Conservation (phyloP, 2,797 vertebrate genomes). For the Anableps anableps region DNA sequence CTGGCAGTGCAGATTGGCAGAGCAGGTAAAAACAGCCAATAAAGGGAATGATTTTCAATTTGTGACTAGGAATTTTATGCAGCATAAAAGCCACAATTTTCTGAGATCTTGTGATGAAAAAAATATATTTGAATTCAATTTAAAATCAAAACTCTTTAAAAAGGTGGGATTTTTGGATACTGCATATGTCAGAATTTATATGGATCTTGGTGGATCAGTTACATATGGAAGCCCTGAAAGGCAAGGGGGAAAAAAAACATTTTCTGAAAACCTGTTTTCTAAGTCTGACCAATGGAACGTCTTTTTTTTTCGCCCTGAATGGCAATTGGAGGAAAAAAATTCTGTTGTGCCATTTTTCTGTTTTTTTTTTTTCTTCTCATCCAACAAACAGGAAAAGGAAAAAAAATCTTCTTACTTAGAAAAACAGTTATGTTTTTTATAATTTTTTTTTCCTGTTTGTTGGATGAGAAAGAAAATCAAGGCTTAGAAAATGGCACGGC, state of each 20-base stretch:
- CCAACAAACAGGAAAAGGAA: neutral
- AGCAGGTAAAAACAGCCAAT: slow-evolving; percentile 83
- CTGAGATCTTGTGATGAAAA: neutral
- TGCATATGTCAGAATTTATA: neutral
- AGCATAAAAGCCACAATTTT: neutral
- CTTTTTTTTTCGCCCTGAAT: neutral
- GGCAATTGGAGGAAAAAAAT: neutral
- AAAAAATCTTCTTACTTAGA: neutral
- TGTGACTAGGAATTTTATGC: neutral
- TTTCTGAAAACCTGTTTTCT: too few relatives aligned
- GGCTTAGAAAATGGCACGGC: too few relatives aligned
- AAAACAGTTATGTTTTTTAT: neutral
- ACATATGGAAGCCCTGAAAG: too few relatives aligned
- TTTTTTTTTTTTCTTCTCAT: neutral
- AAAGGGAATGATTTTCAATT: neutral
- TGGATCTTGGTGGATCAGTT: neutral
- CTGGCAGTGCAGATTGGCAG: slow-evolving; percentile 97
- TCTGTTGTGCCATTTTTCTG: neutral
- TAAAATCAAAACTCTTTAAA: neutral
- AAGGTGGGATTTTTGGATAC: neutral
- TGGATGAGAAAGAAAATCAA: too few relatives aligned
- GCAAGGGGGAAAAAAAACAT: too few relatives aligned
- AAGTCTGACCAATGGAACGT: too few relatives aligned
- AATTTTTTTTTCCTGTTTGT: too few relatives aligned
- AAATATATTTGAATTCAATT: neutral